Percentiles rank a stretch among this genome's conserved stretches.
phyloP scores from a whole-genome alignment of 2,113 vertebrate genomes.

The Plectropomus leopardus region DNA sequence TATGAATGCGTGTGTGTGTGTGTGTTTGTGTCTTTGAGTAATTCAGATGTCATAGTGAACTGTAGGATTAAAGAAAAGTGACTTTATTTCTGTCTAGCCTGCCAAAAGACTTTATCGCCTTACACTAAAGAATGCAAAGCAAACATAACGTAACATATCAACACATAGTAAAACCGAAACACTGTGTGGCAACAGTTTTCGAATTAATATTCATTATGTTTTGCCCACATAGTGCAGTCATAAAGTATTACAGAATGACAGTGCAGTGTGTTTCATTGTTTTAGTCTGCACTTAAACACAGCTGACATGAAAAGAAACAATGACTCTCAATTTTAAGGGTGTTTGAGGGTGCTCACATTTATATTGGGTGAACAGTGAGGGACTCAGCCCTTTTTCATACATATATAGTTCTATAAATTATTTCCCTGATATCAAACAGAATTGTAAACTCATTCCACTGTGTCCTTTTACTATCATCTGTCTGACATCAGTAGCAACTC shows the following conservation, averaged over 20 bases:
- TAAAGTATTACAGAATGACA: not conserved
- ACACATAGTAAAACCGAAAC: not conserved
- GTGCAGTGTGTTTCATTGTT: not conserved
- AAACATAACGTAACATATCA: not conserved
- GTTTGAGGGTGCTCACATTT: not conserved
- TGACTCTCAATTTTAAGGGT: slow-evolving; percentile 7
- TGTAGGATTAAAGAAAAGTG: not conserved
- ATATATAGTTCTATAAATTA: too few species aligned
- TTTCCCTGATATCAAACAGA: too few species aligned
- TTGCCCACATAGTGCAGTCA: not conserved
- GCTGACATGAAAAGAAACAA: slow-evolving; percentile 1
- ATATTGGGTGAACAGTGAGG: too few species aligned
- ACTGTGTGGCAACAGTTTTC: not conserved
- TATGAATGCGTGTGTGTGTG: not conserved
- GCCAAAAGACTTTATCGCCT: not conserved
- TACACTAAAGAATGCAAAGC: slow-evolving; percentile 3
- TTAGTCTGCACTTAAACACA: not conserved
- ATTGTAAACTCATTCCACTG: too few species aligned
- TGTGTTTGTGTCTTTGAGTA: not conserved
- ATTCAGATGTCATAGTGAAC: not conserved
- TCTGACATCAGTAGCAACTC: too few species aligned
- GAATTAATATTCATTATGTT: not conserved
- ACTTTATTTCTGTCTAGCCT: not conserved
- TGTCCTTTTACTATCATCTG: too few species aligned
- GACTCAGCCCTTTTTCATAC: too few species aligned